A percentile compares a stretch with the other conserved stretches of the same genome.
Conservation (phyloP, 92 coral and sea anemone species). For the Phenganax stokvisi region DNA sequence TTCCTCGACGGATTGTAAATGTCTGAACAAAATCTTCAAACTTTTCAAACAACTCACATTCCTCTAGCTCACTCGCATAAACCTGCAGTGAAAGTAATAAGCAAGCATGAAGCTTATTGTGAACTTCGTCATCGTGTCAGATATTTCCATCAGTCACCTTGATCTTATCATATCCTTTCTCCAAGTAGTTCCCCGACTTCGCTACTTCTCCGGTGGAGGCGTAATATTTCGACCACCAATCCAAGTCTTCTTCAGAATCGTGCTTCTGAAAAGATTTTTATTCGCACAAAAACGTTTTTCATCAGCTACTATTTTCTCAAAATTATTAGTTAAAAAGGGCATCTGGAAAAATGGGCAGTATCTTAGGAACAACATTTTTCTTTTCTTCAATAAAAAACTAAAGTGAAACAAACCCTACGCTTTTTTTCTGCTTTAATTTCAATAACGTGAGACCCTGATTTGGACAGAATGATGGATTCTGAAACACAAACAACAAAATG, state of each 20-base stretch:
- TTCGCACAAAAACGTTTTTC: not conserved
- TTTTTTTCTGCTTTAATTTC: constrained; percentile 86
- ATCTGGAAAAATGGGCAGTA: too few species aligned
- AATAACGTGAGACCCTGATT: constrained; percentile 60
- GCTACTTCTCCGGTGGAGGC: constrained; percentile 94
- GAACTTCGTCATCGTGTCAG: not conserved
- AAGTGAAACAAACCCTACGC: constrained; percentile 9
- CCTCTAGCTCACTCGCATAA: constrained; percentile 80
- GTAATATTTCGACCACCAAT: constrained; percentile 98
- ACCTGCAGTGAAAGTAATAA: constrained; percentile 49
- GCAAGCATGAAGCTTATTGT: too few species aligned
- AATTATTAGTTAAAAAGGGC: too few species aligned
- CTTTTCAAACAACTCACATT: constrained; percentile 69
- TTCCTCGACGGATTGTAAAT: constrained; percentile 88
- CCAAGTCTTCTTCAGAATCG: constrained; percentile 81
- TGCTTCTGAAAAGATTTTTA: constrained; percentile 24
- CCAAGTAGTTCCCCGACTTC: constrained; percentile 87
- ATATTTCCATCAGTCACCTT: constrained; percentile 49
- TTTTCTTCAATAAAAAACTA: not conserved
- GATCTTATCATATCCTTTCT: constrained; percentile 86
- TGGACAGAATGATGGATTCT: constrained; percentile 6
- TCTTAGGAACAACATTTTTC: too few species aligned
- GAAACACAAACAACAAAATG: not conserved
- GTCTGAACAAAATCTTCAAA: constrained; percentile 98
- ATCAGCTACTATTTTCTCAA: too few species aligned